These are phyloP conservation scores for Tribolium freemani DNA, from an alignment of 2,888 invertebrate species.

Conservation along the genomic window DNA sequence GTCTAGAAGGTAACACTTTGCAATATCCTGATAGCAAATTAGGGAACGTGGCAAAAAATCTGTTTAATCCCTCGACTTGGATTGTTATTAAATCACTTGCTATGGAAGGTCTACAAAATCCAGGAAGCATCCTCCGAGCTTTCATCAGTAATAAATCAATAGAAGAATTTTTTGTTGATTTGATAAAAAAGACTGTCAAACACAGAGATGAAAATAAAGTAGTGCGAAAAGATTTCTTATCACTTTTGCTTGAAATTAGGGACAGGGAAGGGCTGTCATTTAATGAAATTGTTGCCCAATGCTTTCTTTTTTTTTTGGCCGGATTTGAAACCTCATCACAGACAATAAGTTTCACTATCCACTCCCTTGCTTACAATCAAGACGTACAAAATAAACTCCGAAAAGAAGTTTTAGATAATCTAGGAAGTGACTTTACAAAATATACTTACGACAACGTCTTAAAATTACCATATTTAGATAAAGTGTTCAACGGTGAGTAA, in stretches of 20 bases:
- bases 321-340: conserved; percentile 36
- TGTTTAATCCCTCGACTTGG: conserved; percentile 9
- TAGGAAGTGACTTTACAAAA: conserved; percentile 21
- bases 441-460: conserved; percentile 21
- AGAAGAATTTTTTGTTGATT: not conserved
- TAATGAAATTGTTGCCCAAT: conserved; percentile 28
- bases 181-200: conserved; percentile 16
- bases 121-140: conserved; percentile 23
- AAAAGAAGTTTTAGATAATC: conserved; percentile 19
- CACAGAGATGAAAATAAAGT: conserved; percentile 15
- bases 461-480: conserved; percentile 21
- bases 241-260: conserved; percentile 6
- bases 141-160: not conserved
- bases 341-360: conserved; percentile 28
- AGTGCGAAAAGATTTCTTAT: conserved; percentile 20
- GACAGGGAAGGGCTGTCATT: conserved; percentile 20
- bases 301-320: conserved; percentile 27
- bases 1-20: conserved; percentile 26
- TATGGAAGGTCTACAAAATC: conserved; percentile 26
- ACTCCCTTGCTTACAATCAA: conserved; percentile 30
- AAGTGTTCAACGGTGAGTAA: conserved; percentile 22
- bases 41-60: not conserved
- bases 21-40: conserved; percentile 15
- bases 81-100: conserved; percentile 1
- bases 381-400: conserved; percentile 23